Evolutionary conservation across 2,888 invertebrate species (phyloP).

Genomic region (Ochropacha duplaris): DNA sequence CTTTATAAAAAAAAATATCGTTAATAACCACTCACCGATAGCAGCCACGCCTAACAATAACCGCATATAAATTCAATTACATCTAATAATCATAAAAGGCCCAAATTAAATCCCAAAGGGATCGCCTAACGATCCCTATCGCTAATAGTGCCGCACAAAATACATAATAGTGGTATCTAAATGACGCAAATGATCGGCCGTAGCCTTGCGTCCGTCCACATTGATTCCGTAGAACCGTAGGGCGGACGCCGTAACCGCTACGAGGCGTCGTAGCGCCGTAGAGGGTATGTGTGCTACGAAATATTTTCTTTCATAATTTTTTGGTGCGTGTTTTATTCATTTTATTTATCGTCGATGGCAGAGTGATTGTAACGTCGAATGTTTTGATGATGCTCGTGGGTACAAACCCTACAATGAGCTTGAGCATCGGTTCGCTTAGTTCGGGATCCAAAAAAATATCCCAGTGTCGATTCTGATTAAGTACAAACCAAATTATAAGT

Average conservation of each 20-base stretch:
- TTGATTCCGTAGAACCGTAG: not conserved
- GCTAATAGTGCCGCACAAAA: constrained; percentile 24
- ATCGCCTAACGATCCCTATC: constrained; percentile 38
- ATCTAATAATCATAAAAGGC: constrained; percentile 48
- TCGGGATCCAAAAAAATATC: no score
- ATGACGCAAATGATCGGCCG: constrained; percentile 25
- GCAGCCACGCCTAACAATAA: constrained; percentile 8
- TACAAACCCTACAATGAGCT: no score
- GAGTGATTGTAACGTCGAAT: no score
- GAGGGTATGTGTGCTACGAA: not conserved
- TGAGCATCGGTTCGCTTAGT: no score
- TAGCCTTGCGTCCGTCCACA: constrained; percentile 2
- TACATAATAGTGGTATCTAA: constrained; percentile 22
- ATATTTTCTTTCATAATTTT: no score
- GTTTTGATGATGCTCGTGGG: no score
- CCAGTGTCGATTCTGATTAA: no score
- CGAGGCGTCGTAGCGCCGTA: constrained; percentile 7
- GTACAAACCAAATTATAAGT: no score
- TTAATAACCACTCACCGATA: constrained; percentile 5
- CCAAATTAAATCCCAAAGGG: constrained; percentile 45
- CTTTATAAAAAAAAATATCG: not conserved
- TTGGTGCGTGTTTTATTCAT: no score
- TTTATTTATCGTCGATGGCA: no score
- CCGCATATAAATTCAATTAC: constrained; percentile 41
- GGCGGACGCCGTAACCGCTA: not conserved